Percentiles rank a stretch among this genome's conserved stretches.
phyloP scores from a whole-genome alignment of 2,888 invertebrate genomes.

The Patella pellucida region DNA sequence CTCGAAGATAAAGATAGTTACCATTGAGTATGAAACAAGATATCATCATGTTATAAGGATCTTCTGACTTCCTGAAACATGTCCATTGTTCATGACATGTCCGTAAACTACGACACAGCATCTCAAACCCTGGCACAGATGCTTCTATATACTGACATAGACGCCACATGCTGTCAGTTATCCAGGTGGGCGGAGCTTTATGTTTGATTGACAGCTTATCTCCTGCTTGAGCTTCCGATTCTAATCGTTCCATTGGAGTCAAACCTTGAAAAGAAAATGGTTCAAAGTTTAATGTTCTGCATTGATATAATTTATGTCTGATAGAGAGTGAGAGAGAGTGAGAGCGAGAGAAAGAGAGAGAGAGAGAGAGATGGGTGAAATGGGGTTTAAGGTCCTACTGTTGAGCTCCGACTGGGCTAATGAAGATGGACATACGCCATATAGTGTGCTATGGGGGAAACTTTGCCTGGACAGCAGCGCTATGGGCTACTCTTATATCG shows the following conservation, averaged over 20 bases:
- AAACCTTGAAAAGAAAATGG: constrained; percentile 47
- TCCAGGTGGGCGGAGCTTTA: constrained; percentile 55
- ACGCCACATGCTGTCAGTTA: constrained; percentile 59
- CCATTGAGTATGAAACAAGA: constrained; percentile 21
- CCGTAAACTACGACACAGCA: constrained; percentile 61
- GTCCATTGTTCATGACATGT: constrained; percentile 62
- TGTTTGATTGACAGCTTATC: constrained; percentile 43
- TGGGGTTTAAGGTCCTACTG: not conserved
- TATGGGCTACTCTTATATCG: too few species aligned
- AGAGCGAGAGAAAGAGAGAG: too few species aligned
- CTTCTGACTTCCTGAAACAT: constrained; percentile 46
- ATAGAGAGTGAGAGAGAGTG: not conserved
- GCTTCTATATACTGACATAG: constrained; percentile 66
- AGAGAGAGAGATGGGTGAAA: not conserved
- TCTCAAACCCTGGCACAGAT: constrained; percentile 49
- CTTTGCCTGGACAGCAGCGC: too few species aligned
- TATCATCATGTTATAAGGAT: constrained; percentile 57
- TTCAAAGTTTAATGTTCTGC: not conserved
- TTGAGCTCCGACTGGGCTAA: too few species aligned
- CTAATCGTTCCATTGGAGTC: constrained; percentile 61
- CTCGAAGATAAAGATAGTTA: not conserved
- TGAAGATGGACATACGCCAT: too few species aligned
- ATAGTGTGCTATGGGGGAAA: too few species aligned
- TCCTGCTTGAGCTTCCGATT: constrained; percentile 48
- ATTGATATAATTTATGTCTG: not conserved